Evolutionary conservation across 1,140 invertebrate genomes (phyloP), one percentile per base, ranked within the genome.

Genomic region (Microvelia longipes): DNA sequence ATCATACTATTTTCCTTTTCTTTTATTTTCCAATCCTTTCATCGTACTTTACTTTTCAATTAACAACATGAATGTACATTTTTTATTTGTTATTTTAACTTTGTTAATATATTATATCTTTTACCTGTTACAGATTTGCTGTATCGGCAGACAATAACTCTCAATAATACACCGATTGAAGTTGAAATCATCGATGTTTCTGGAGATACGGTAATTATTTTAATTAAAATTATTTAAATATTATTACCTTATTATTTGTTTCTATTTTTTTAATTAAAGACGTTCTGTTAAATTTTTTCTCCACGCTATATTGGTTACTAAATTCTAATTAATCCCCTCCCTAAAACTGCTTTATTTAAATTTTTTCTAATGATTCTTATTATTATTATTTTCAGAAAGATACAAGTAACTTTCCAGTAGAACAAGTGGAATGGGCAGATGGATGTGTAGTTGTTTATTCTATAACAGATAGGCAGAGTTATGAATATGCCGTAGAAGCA

Each of bases 171-270:
- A 29, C 81, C 84, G 24, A 81, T 89, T 60, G 88, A 91, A 77
- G 83, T 90, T 61, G 88, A 90, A 81, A 88, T 91, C 61, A 85
- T 90, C 61, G 89, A 91, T 76, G 87, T 90, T n/a, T 89, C 85
- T 60, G 85, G 85, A 50, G 84, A 84, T 74, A 84, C 83, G 77
- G 82, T 83, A 74, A 84, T 82, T 11, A 28, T n/a, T 5, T 2
- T 67, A 28, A 13, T 67, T n/a, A n/a, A n/a, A n/a, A n/a, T n/a
- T 13, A 15, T 66, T 66, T 26, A 66, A 66, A n/a, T 15, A n/a
- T n/a, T n/a, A n/a, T n/a, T n/a, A n/a, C n/a, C n/a, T n/a, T n/a
- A n/a, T n/a, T n/a, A n/a, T n/a, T n/a, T n/a, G n/a, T n/a, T n/a
- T n/a, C n/a, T n/a, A n/a, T n/a, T n/a, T 14, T 61, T 61, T 61